Percentiles rank a stretch among this genome's conserved stretches.
Conservation (phyloP, 2,797 vertebrate species). For the Dryobates pubescens region DNA sequence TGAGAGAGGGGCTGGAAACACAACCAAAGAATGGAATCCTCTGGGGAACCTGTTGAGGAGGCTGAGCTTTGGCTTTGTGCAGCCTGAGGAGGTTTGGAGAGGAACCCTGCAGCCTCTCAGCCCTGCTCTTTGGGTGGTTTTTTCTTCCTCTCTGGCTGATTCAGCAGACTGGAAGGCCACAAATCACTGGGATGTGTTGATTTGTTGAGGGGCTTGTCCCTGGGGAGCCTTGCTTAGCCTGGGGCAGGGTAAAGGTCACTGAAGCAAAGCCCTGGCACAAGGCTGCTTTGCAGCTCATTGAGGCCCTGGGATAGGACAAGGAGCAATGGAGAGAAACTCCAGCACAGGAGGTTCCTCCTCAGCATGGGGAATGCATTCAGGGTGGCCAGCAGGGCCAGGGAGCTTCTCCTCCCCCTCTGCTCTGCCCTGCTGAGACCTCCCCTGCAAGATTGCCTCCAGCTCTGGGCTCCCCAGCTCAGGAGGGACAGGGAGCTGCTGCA, state of each 20-base stretch:
- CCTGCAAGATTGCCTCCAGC: too few species aligned
- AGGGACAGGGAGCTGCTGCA: too few species aligned
- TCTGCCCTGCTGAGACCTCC: too few species aligned
- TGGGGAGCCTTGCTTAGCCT: not conserved
- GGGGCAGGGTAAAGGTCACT: slow-evolving; percentile 18
- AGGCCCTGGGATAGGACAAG: too few species aligned
- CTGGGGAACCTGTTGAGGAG: not conserved
- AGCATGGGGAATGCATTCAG: too few species aligned
- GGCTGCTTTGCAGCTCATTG: not conserved
- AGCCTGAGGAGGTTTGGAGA: not conserved
- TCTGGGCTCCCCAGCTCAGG: too few species aligned
- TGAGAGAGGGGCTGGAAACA: not conserved
- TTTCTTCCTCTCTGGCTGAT: not conserved
- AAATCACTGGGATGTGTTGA: not conserved
- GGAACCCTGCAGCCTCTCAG: not conserved
- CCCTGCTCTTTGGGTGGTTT: not conserved
- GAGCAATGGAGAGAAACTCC: too few species aligned
- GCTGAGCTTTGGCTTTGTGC: not conserved
- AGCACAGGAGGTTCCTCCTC: too few species aligned
- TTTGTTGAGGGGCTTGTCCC: slow-evolving; percentile 18
- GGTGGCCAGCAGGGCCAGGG: too few species aligned
- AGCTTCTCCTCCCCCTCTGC: too few species aligned
- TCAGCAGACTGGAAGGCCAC: not conserved
- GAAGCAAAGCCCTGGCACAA: not conserved
- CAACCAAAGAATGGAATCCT: not conserved